A percentile compares a stretch with the other conserved stretches of the same genome.
Conservation (phyloP, 2,113 vertebrate species). For the Tragelaphus strepsiceros region DNA sequence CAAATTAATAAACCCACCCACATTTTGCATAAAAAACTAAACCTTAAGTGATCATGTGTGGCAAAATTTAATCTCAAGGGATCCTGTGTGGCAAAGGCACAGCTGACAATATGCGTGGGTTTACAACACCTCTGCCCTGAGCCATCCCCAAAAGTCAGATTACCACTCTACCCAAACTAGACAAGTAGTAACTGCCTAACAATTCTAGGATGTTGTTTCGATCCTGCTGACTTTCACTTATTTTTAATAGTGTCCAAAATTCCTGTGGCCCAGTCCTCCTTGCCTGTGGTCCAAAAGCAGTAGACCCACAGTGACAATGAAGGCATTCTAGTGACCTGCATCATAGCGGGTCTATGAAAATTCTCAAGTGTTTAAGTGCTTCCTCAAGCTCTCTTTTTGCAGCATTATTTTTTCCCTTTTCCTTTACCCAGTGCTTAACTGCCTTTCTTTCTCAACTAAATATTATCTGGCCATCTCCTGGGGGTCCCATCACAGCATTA, state of each 20-base stretch:
- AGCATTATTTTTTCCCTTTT: not conserved
- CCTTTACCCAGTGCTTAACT: not conserved
- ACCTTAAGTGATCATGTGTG: not conserved
- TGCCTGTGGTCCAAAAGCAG: not conserved
- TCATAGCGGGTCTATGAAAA: not conserved
- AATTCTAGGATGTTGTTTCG: not conserved
- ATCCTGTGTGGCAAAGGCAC: not conserved
- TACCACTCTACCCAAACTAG: not conserved
- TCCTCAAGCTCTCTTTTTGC: not conserved
- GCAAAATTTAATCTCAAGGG: not conserved
- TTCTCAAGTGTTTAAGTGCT: not conserved
- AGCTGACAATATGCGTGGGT: not conserved
- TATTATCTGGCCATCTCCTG: not conserved
- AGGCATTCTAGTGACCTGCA: not conserved
- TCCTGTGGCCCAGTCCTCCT: not conserved
- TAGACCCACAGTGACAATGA: not conserved
- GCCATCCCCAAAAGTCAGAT: not conserved
- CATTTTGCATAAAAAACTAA: not conserved
- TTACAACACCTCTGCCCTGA: not conserved
- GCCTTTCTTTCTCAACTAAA: not conserved
- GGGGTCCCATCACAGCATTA: slow-evolving; percentile 52
- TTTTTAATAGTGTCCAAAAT: not conserved
- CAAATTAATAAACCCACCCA: not conserved
- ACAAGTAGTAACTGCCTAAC: not conserved
- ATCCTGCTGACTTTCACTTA: not conserved